Conservation (phyloP, 2,888 invertebrate genomes). For the Scrobipalpa atriplicella region DNA sequence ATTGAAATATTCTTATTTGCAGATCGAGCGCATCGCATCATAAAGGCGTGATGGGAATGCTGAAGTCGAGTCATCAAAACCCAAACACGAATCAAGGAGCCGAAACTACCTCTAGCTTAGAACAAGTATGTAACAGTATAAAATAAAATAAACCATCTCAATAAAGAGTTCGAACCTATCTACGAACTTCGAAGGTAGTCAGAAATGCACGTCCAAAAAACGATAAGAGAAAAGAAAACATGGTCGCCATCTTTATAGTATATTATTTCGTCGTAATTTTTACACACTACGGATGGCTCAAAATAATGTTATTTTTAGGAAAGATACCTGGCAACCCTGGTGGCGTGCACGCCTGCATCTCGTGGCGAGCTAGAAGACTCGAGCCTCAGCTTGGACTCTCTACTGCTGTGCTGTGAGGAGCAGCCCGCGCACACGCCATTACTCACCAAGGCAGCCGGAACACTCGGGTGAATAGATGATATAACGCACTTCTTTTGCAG, state of each 20-base stretch:
- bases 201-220: no score
- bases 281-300: not conserved
- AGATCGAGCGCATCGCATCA: constrained; percentile 85
- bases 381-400: constrained; percentile 92
- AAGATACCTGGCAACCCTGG: constrained; percentile 90
- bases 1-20: constrained; percentile 8
- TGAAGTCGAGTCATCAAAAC: constrained; percentile 87
- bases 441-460: constrained; percentile 90
- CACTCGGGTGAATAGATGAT: constrained; percentile 85
- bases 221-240: no score
- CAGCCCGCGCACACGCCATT: constrained; percentile 84
- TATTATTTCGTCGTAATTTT: no score
- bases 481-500: no score
- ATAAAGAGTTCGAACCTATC: no score
- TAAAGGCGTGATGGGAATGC: constrained; percentile 96
- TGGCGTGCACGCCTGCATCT: constrained; percentile 85
- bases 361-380: constrained; percentile 90
- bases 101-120: constrained; percentile 90
- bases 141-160: no score
- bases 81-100: constrained; percentile 81
- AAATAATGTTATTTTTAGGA: constrained; percentile 84
- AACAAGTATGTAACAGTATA: constrained; percentile 81
- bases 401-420: constrained; percentile 87
- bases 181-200: no score
- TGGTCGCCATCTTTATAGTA: no score